phyloP scores from a whole-genome alignment of 1,140 invertebrate species.

The Antheraea pernyi region DNA sequence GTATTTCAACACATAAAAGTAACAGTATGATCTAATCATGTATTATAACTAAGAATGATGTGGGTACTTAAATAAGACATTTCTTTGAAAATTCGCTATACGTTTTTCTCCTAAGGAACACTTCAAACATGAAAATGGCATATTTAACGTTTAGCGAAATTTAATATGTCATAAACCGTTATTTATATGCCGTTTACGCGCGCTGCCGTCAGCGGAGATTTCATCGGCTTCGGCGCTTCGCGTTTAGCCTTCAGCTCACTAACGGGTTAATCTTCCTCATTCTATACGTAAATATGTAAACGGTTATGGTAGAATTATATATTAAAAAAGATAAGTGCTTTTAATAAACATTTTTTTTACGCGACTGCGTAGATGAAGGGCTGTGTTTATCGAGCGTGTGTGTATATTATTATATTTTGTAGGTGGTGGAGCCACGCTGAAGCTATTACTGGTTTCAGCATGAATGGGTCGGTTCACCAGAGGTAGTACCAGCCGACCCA shows the following conservation, averaged over 20 bases:
- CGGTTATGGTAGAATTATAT: neutral
- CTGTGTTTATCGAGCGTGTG: no score
- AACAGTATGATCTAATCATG: neutral
- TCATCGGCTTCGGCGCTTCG: slow-evolving; percentile 34
- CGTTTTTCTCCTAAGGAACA: slow-evolving; percentile 33
- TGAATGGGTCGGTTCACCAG: no score
- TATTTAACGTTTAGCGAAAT: slow-evolving; percentile 62
- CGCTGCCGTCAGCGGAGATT: slow-evolving; percentile 42
- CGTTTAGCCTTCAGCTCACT: slow-evolving; percentile 19
- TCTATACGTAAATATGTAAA: neutral
- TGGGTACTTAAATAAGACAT: neutral
- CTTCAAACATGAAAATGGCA: slow-evolving; percentile 54
- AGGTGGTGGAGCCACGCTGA: no score
- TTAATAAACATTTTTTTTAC: no score
- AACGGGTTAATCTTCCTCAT: slow-evolving; percentile 27
- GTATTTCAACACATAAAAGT: no score
- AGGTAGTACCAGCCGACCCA: no score
- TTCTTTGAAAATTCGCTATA: neutral
- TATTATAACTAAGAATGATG: neutral
- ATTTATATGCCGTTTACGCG: slow-evolving; percentile 61
- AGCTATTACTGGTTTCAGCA: no score
- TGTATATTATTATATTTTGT: no score
- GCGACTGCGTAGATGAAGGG: no score
- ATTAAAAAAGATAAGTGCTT: neutral
- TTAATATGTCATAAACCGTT: slow-evolving; percentile 70